These are phyloP conservation scores for Halichondria panicea DNA, from an alignment of 37 sponge, comb jelly and placozoan genomes.

Conservation along the genomic window DNA sequence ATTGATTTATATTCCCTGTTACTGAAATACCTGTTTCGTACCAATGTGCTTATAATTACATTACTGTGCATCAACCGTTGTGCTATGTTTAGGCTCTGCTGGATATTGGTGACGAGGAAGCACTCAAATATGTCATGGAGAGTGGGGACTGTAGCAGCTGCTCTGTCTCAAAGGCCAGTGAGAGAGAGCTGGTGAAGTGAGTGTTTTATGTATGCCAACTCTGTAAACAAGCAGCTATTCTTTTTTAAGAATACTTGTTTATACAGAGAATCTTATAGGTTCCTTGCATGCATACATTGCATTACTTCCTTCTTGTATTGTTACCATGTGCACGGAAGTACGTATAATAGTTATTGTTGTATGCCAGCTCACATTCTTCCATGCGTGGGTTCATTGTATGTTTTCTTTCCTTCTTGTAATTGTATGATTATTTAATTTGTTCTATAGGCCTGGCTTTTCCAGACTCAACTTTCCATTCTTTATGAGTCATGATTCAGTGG, in stretches of 20 bases:
- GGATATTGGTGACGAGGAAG: slow-evolving; percentile 64
- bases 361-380: too few species aligned
- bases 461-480: slow-evolving; percentile 79
- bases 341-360: too few species aligned
- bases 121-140: slow-evolving; percentile 57
- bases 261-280: neutral
- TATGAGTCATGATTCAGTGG: slow-evolving; percentile 53
- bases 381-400: too few species aligned
- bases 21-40: neutral
- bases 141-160: slow-evolving; percentile 53
- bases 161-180: slow-evolving; percentile 61
- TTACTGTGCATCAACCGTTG: neutral
- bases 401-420: too few species aligned
- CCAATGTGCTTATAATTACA: too few species aligned
- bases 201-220: too few species aligned
- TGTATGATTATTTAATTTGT: too few species aligned
- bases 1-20: neutral
- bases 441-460: slow-evolving; percentile 75
- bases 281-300: neutral
- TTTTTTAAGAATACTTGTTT: neutral
- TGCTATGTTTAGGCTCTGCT: slow-evolving; percentile 45
- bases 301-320: neutral
- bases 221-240: neutral
- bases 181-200: slow-evolving; percentile 73
- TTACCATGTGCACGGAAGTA: too few species aligned